Evolutionary conservation across 2,888 invertebrate genomes (phyloP).

Genomic region (Melieria crassipennis): DNA sequence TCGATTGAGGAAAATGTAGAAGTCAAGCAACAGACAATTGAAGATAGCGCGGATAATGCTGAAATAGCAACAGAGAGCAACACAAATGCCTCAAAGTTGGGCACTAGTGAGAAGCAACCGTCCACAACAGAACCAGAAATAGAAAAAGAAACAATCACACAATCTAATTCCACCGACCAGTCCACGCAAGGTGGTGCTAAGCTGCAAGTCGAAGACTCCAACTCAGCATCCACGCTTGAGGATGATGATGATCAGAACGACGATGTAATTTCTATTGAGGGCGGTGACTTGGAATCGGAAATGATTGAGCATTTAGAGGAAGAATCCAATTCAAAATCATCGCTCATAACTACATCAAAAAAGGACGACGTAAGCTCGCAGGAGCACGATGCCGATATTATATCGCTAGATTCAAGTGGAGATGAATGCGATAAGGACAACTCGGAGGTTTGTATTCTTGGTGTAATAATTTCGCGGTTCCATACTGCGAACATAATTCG

Average conservation of each 20-base stretch:
- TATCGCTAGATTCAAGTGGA: slow-evolving; percentile 58
- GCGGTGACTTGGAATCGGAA: slow-evolving; percentile 63
- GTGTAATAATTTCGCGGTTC: background rate
- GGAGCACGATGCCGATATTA: slow-evolving; percentile 51
- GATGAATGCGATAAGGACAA: slow-evolving; percentile 45
- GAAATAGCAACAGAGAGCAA: background rate
- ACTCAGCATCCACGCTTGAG: background rate
- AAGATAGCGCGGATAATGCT: background rate
- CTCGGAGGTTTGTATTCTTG: slow-evolving; percentile 47
- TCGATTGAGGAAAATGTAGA: background rate
- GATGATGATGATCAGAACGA: slow-evolving; percentile 60
- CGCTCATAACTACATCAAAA: slow-evolving; percentile 18
- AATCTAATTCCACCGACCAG: too few relatives aligned
- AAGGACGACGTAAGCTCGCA: slow-evolving; percentile 37
- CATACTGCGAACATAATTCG: background rate
- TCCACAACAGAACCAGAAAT: background rate
- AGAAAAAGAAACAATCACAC: background rate
- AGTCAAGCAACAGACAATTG: background rate
- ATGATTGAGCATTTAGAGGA: slow-evolving; percentile 62
- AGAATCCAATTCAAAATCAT: slow-evolving; percentile 43
- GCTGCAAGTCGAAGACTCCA: background rate
- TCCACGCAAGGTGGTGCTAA: too few relatives aligned
- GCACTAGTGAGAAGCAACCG: too few relatives aligned
- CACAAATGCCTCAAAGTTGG: background rate
- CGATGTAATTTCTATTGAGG: slow-evolving; percentile 63